Conservation (phyloP, 2,113 vertebrate species). For the Tiliqua scincoides region DNA sequence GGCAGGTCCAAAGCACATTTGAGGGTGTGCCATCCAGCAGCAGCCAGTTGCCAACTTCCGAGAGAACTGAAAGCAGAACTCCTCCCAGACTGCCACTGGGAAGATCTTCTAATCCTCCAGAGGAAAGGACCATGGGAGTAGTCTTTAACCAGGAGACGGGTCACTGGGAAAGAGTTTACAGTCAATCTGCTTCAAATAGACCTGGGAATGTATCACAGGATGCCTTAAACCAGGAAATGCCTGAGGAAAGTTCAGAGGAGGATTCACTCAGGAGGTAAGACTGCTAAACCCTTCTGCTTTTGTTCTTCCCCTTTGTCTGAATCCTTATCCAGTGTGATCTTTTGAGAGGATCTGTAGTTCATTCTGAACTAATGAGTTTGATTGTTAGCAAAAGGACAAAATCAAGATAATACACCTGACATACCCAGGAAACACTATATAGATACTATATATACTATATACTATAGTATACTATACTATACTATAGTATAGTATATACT, state of each 20-base stretch:
- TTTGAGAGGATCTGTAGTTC: neutral
- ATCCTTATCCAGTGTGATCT: conserved; percentile 35
- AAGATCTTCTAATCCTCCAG: conserved; percentile 81
- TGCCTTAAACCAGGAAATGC: conserved; percentile 98
- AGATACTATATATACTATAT: too few relatives aligned
- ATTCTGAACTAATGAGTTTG: neutral
- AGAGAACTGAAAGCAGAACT: conserved; percentile 80
- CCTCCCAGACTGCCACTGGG: conserved; percentile 81
- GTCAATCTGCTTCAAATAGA: conserved; percentile 85
- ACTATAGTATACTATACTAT: too few relatives aligned
- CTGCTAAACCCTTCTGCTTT: neutral
- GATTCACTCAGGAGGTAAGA: conserved; percentile 96
- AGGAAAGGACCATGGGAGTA: conserved; percentile 92
- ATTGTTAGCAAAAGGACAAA: neutral
- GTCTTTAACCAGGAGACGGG: conserved; percentile 97
- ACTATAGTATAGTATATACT: too few relatives aligned
- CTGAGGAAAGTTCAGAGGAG: conserved; percentile 95
- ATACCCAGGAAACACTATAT: neutral
- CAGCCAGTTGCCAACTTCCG: conserved; percentile 80
- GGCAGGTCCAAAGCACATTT: conserved; percentile 79
- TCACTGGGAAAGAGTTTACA: conserved; percentile 94
- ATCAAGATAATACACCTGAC: too few relatives aligned
- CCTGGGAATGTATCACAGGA: conserved; percentile 89
- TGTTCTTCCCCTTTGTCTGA: conserved; percentile 46
- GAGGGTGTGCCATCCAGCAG: conserved; percentile 81